Base-by-base conservation (phyloP, 2,888 invertebrate genomes). In the Lepidonotus clava region DNA sequence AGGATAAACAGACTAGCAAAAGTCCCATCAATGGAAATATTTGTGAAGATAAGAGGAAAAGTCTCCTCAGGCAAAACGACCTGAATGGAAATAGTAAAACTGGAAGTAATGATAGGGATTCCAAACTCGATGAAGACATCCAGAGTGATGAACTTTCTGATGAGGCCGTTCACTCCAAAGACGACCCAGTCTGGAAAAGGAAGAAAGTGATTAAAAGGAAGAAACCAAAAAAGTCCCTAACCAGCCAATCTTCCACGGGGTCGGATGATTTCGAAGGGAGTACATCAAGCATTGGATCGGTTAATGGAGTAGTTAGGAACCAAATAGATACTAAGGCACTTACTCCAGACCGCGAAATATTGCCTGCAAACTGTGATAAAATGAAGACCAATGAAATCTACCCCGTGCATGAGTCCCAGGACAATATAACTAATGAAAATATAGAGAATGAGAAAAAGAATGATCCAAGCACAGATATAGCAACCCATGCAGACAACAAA, bases 181-280 rank as follows among this genome's bases (percentile, higher is more conserved):
- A 76, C 21, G 76, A 76, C 76, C 76, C 76, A 1, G 76, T 76
- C 5, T 76, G 76, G 76, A 76, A 38, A 21, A 14, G 76, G n/a
- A 76, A 76, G 76, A 76, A 76, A 38, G 76, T 76, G 34, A 76
- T 76, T 28, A 76, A 76, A 28, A 76, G 40, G 24, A 21, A 28
- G 1, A 34, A 24, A 36, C 38, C 76, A 1, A 76, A 76, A 38
- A 1, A 28, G 24, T 34, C 36, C 8, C 38, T 36, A n/a, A 40
- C 14, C 36, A 76, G 76, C n/a, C 76, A 76, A 28, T 76, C 76
- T 14, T 76, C 76, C 14, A 76, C 76, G n/a, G 61, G 61, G 61
- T 76, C 76, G 21, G 76, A 18, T 1, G 76, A 76, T 21, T 36
- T 34, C 24, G 76, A 76, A 38, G 40, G 76, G 1, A 40, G 38